A percentile compares a stretch with the other conserved stretches of the same genome.
phyloP scores from a whole-genome alignment of 2,888 invertebrate genomes.

The Ornithoptera alexandrae region DNA sequence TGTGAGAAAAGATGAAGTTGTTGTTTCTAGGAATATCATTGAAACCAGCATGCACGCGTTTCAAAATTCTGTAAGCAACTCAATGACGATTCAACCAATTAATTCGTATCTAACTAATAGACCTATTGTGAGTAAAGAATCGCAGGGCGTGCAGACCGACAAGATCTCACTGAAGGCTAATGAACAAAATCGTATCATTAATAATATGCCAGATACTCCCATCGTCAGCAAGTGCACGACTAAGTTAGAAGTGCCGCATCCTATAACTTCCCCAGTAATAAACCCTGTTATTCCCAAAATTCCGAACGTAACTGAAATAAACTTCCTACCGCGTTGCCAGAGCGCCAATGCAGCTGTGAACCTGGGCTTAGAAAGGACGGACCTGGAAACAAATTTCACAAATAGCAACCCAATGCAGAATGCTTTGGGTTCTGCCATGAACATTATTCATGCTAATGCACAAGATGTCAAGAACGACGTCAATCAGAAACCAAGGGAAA shows the following conservation, averaged over 20 bases:
- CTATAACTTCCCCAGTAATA: conserved; percentile 73
- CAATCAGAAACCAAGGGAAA: conserved; percentile 65
- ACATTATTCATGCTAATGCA: conserved; percentile 51
- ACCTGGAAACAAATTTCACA: conserved; percentile 57
- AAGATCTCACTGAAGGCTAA: conserved; percentile 57
- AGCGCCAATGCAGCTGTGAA: conserved; percentile 71
- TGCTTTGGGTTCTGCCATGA: conserved; percentile 60
- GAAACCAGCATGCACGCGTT: conserved; percentile 62
- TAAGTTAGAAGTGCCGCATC: conserved; percentile 73
- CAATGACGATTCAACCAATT: conserved; percentile 72
- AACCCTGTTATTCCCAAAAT: conserved; percentile 72
- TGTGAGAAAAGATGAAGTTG: conserved; percentile 66
- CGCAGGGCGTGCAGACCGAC: conserved; percentile 69
- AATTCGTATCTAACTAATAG: conserved; percentile 64
- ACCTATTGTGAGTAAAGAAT: conserved; percentile 61
- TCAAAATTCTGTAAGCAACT: conserved; percentile 60
- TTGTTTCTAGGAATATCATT: conserved; percentile 63
- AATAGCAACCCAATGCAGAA: conserved; percentile 55
- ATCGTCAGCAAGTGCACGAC: conserved; percentile 64
- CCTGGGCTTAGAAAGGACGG: conserved; percentile 63
- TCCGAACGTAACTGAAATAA: conserved; percentile 64
- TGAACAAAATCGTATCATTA: conserved; percentile 56
- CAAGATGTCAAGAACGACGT: conserved; percentile 60
- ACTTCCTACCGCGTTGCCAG: conserved; percentile 72
- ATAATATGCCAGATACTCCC: conserved; percentile 55